Evolutionary conservation across 53 echinoderm and acorn worm species (phyloP).

Genomic region (Apostichopus leukothele): DNA sequence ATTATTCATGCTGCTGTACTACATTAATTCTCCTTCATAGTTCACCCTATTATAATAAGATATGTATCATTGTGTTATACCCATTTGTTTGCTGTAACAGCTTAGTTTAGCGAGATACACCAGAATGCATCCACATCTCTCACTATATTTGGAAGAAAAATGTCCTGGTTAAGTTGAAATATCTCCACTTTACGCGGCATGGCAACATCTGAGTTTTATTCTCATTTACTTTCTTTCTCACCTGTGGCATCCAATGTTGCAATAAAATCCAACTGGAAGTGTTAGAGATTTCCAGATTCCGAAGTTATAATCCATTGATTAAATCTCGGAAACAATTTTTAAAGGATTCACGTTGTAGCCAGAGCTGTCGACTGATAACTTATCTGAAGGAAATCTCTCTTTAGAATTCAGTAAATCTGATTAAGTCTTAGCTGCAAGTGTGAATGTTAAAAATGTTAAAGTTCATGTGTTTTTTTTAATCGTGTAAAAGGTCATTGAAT

Average conservation of each 20-base stretch:
- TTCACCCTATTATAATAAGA: too few relatives aligned
- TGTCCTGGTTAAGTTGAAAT: too few relatives aligned
- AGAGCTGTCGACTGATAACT: background rate
- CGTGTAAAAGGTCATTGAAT: conserved; percentile 31
- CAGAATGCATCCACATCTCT: too few relatives aligned
- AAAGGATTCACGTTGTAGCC: background rate
- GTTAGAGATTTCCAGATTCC: background rate
- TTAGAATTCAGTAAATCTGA: background rate
- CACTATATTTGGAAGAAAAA: too few relatives aligned
- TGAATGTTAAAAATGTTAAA: conserved; percentile 27
- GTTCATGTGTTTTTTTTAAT: background rate
- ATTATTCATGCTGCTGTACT: too few relatives aligned
- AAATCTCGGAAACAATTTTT: background rate
- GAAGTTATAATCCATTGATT: conserved; percentile 7
- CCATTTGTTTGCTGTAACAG: too few relatives aligned
- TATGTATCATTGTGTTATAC: too few relatives aligned
- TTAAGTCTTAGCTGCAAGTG: background rate
- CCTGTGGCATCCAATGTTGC: background rate
- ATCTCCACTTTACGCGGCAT: too few relatives aligned
- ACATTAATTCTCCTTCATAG: too few relatives aligned
- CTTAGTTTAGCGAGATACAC: too few relatives aligned
- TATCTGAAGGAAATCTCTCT: background rate
- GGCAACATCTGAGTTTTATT: too few relatives aligned
- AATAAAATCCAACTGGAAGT: background rate
- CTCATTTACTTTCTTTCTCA: background rate